Evolutionary conservation across 1,140 invertebrate species (phyloP).

Genomic region (Teleopsis dalmanni): DNA sequence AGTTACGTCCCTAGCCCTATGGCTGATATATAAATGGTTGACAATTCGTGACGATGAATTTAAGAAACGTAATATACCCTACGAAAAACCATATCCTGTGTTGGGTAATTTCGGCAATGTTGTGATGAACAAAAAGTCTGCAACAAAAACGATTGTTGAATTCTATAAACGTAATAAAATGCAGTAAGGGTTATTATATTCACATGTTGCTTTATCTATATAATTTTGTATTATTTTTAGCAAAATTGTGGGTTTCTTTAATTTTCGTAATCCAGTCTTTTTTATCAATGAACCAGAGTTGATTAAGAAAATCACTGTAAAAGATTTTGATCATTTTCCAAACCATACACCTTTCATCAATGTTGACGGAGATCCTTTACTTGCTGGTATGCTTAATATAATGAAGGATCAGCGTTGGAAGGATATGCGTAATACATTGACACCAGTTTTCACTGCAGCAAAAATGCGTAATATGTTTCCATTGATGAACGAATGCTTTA

Average conservation of each 20-base stretch:
- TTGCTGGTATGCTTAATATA: constrained; percentile 48
- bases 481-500: constrained; percentile 43
- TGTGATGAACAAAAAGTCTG: constrained; percentile 21
- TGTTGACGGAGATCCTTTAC: constrained; percentile 47
- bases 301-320: constrained; percentile 53
- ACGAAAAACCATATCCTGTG: constrained; percentile 34
- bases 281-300: constrained; percentile 54
- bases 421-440: constrained; percentile 50
- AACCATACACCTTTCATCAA: constrained; percentile 48
- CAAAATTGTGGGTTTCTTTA: constrained; percentile 47
- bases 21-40: constrained; percentile 22
- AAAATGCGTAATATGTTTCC: constrained; percentile 51
- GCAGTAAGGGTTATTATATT: constrained; percentile 30
- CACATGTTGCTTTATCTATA: background rate
- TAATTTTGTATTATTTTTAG: too few relatives aligned
- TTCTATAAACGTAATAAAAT: constrained; percentile 25
- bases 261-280: constrained; percentile 48
- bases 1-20: background rate
- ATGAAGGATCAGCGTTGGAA: constrained; percentile 52
- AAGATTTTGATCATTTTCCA: constrained; percentile 58
- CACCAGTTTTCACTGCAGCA: constrained; percentile 52
- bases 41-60: constrained; percentile 32
- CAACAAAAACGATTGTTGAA: constrained; percentile 18
- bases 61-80: constrained; percentile 27
- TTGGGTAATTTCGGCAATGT: constrained; percentile 36